Evolutionary conservation across 2,888 invertebrate species (phyloP).

Genomic region (Callyntrura sp.): DNA sequence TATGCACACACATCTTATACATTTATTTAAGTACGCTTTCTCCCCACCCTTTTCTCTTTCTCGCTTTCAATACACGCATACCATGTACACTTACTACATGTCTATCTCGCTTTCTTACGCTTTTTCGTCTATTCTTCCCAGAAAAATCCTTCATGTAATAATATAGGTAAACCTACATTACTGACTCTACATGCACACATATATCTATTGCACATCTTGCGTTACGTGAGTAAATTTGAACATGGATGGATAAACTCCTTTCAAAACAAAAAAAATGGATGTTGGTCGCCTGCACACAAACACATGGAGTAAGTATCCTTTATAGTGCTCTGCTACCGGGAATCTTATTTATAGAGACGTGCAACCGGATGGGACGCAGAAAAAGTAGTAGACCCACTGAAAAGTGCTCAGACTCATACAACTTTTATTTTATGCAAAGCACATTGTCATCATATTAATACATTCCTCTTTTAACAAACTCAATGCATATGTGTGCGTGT

Average conservation of each 20-base stretch:
- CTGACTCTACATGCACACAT: background rate
- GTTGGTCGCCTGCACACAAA: background rate
- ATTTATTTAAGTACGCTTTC: constrained; percentile 2
- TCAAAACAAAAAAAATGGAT: constrained; percentile 13
- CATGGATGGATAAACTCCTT: constrained; percentile 62
- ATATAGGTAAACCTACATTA: constrained; percentile 25
- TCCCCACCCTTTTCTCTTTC: too few species aligned
- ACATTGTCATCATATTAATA: constrained; percentile 69
- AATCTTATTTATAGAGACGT: background rate
- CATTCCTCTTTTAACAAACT: background rate
- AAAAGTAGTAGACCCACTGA: background rate
- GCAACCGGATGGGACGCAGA: background rate
- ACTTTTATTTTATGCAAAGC: constrained; percentile 70
- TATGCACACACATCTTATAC: constrained; percentile 39
- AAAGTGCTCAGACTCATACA: constrained; percentile 33
- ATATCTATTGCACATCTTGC: too few species aligned
- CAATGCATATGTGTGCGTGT: constrained; percentile 38
- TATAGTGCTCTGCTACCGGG: too few species aligned
- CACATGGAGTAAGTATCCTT: background rate
- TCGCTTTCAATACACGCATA: background rate
- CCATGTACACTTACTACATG: too few species aligned
- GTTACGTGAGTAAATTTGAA: background rate
- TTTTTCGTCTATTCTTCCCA: background rate
- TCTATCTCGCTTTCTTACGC: background rate
- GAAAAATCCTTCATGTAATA: background rate